Conservation (phyloP, 1,140 invertebrate genomes). For the Popillia japonica region DNA sequence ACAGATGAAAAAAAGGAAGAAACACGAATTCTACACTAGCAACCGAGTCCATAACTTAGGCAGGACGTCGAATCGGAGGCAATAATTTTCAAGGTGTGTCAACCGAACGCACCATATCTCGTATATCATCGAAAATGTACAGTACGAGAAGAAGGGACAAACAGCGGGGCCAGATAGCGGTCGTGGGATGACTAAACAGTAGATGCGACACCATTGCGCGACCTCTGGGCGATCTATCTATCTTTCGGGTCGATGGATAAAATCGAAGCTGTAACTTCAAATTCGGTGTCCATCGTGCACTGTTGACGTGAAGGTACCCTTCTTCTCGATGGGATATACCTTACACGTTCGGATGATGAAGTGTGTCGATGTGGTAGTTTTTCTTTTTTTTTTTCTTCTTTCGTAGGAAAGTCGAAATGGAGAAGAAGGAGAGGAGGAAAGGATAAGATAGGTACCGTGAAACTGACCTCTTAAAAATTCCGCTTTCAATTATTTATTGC, state of each 20-base stretch:
- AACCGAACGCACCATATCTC: constrained; percentile 23
- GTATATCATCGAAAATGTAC: constrained; percentile 11
- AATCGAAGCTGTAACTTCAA: background rate
- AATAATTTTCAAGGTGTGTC: constrained; percentile 28
- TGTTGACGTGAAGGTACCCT: background rate
- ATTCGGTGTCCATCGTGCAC: background rate
- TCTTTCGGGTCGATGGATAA: background rate
- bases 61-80: constrained; percentile 21
- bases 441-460: background rate
- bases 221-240: background rate
- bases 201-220: constrained; percentile 16
- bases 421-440: background rate
- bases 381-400: background rate
- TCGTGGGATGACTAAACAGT: background rate
- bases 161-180: background rate
- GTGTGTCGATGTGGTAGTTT: constrained; percentile 4
- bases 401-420: background rate
- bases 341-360: constrained; percentile 9
- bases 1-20: background rate
- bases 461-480: constrained; percentile 10
- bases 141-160: constrained; percentile 27
- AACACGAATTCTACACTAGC: constrained; percentile 20
- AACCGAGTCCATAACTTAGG: constrained; percentile 28
- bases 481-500: constrained; percentile 8
- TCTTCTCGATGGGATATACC: background rate